Evolutionary conservation across 2,888 invertebrate genomes (phyloP).

Genomic region (Tetanocera ferruginea): DNA sequence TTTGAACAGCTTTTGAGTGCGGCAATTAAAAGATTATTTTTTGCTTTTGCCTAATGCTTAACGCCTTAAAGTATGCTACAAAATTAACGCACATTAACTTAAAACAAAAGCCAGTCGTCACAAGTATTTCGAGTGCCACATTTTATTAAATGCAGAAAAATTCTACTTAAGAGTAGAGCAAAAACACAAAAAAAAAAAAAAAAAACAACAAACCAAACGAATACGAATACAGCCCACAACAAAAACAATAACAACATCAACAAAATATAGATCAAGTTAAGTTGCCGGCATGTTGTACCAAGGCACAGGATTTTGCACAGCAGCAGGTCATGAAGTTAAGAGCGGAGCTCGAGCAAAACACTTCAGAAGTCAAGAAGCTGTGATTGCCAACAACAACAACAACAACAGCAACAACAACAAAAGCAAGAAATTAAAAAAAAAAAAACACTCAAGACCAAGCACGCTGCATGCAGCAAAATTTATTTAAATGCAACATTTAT

Average conservation of each 20-base stretch:
- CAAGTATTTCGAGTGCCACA: not conserved
- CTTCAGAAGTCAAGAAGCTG: slow-evolving; percentile 45
- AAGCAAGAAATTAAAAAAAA: not conserved
- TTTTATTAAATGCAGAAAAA: not conserved
- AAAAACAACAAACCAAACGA: not conserved
- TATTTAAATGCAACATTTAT: slow-evolving; percentile 33
- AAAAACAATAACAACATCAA: slow-evolving; percentile 2
- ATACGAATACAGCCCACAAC: not conserved
- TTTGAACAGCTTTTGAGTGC: slow-evolving; percentile 8
- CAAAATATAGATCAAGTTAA: slow-evolving; percentile 22
- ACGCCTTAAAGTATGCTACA: slow-evolving; percentile 31
- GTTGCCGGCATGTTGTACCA: slow-evolving; percentile 1
- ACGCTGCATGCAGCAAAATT: slow-evolving; percentile 10
- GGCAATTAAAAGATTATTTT: slow-evolving; percentile 25
- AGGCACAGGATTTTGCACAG: not conserved
- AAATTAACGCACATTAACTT: slow-evolving; percentile 30
- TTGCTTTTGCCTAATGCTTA: not conserved
- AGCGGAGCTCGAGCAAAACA: slow-evolving; percentile 23
- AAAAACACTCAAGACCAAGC: not conserved
- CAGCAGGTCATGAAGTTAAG: slow-evolving; percentile 23
- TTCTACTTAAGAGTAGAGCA: not conserved
- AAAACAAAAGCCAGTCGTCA: slow-evolving; percentile 4
- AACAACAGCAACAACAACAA: slow-evolving; percentile 4
- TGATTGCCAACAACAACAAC: slow-evolving; percentile 35
- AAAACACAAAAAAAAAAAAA: not conserved